Conservation (phyloP, 2,797 vertebrate species). For the Bryconaethiops microstoma region DNA sequence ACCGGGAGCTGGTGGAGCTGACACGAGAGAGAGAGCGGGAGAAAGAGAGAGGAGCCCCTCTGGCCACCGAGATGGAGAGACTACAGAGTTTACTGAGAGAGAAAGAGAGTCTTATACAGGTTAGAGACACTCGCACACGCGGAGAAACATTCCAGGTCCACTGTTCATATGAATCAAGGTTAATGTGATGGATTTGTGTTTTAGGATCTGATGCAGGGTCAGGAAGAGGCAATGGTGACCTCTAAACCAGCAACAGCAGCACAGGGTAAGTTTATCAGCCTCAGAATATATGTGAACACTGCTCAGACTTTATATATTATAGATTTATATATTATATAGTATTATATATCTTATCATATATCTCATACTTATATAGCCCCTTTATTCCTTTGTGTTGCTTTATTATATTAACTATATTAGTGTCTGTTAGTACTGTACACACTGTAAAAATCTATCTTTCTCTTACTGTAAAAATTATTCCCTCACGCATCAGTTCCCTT, state of each 20-base stretch:
- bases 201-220: slow-evolving; percentile 58
- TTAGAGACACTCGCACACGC: slow-evolving; percentile 18
- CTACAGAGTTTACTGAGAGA: slow-evolving; percentile 76
- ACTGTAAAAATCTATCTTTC: too few species aligned
- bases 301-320: background rate
- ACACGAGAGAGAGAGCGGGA: slow-evolving; percentile 67
- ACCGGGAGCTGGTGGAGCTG: slow-evolving; percentile 70
- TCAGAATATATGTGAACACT: background rate
- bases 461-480: too few species aligned
- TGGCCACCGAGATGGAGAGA: slow-evolving; percentile 56
- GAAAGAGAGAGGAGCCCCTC: slow-evolving; percentile 54
- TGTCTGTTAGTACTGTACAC: too few species aligned
- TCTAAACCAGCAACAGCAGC: slow-evolving; percentile 16
- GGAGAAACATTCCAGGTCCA: background rate
- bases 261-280: slow-evolving; percentile 39
- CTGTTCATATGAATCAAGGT: background rate
- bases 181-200: slow-evolving; percentile 6
- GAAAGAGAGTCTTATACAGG: slow-evolving; percentile 77
- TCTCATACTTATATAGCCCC: too few species aligned
- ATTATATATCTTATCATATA: too few species aligned
- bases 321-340: too few species aligned
- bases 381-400: too few species aligned
- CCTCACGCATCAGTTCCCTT: background rate
- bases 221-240: slow-evolving; percentile 49
- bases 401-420: too few species aligned